Base-by-base conservation (phyloP, 1,140 invertebrate genomes). In the Chrysomallon squamiferum region DNA sequence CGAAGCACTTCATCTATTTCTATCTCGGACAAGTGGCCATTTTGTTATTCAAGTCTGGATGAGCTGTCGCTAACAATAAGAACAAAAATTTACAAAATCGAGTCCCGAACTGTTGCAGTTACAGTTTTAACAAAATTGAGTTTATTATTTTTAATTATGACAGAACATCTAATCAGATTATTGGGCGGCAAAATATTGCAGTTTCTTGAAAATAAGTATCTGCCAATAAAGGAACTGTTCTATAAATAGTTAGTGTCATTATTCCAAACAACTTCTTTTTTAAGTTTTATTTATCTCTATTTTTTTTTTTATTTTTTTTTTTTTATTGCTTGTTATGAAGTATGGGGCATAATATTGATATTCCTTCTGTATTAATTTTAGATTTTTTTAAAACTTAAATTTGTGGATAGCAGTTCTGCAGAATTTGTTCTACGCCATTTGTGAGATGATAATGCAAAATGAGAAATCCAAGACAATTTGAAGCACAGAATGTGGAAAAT, bases 1-100 rank as follows among this genome's bases (percentile, higher is more conserved):
- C 95, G 59, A 93, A 95, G 84, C 93, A 97, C 87, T 98, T 97
- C 88, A 96, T 98, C 84, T 97, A 97, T 49, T 74, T 72, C 60
- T 74, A 73, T 45, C 52, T 72, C 15, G 70, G 70, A 71, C 72
- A 74, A 62, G 75, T 73, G 38, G 70, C 73, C 54, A 66, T 77
- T 47, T 58, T 72, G 27, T 49, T 77, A 43, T 74, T 73, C 59
- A 74, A 74, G 63, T 74, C 71, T 47, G 71, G 73, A 22, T 74
- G 38, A 67, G 32, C 22, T 87, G 97, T 97, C 87, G 15, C 18
- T 9, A n/a, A 25, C 47, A 2, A 11, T 20, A 18, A 2, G 15
- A 15, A 15, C 1, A 15, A 18, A 15, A 18, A 45, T 15, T 45
- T 45, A 15, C 15, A 20, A 45, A 20, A 18, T 15, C 15, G 15